Base-by-base conservation (phyloP, 2,888 invertebrate species). In the Volucella bombylans region DNA sequence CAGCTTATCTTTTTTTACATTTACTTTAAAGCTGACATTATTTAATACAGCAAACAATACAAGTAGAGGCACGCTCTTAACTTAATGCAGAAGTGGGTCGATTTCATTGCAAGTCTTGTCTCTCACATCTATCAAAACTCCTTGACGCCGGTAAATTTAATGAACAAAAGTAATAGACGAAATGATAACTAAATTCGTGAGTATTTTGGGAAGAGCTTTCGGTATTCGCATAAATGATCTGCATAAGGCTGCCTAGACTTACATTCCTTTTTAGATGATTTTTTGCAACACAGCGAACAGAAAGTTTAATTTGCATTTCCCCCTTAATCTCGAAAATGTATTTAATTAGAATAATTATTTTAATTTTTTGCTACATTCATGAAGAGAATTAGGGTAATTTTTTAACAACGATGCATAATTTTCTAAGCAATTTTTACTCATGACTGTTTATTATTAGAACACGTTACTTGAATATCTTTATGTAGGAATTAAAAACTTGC, bases 291-390 rank as follows among this genome's bases (percentile, higher is more conserved):
- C 23, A 67, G 15, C 43, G 54, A 14, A 12, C 43, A 18, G 23
- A 45, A 54, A 67, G 54, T 67, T 67, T 67, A 23, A 67, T 67
- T 67, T 67, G 67, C 67, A 67, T 55, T 67, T 54, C 67, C 55
- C 0, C 31, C 67, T 67, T 31, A 54, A 55, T 55, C 55, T 54
- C 31, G 23, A 14, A 67, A 54, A 45, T 54, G 45, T 67, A 67
- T 54, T 67, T 54, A 67, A 54, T 67, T 54, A 18, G 15, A 67
- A 54, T 41, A 67, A 67, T 67, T 67, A 67, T 67, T 67, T 45
- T 45, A 67, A n/a, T 67, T 54, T 8, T 41, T 65, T 65, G 31
- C 31, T 31, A 6, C 31, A 31, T 31, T 6, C 6, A 6, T 31
- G 31, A 31, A 31, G 31, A 31, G 31, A 31, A 31, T 31, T 31